Evolutionary conservation across 1,140 invertebrate species (phyloP).

Genomic region (Sogatella furcifera): DNA sequence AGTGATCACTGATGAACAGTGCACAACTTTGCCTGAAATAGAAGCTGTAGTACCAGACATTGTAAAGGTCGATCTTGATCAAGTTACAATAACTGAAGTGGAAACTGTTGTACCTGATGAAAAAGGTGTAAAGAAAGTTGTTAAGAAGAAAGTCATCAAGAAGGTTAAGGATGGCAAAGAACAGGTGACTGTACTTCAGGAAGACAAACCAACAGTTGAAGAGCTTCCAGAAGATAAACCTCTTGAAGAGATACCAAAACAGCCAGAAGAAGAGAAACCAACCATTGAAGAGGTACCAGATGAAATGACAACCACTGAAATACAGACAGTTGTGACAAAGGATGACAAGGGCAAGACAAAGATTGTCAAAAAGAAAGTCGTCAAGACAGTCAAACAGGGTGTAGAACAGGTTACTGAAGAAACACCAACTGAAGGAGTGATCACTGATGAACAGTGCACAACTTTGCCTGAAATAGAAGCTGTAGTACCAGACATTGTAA

Average conservation of each 20-base stretch:
- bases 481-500: background rate
- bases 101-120: conserved; percentile 19
- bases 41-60: conserved; percentile 1
- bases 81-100: conserved; percentile 20
- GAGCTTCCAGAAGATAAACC: conserved; percentile 1
- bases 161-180: conserved; percentile 15
- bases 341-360: background rate
- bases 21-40: conserved; percentile 5
- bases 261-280: background rate
- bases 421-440: no score
- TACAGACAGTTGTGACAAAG: conserved; percentile 5
- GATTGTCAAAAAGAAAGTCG: no score
- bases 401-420: no score
- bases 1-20: conserved; percentile 9
- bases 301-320: conserved; percentile 19
- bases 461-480: no score
- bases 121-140: background rate
- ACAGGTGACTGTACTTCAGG: conserved; percentile 15
- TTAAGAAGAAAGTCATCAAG: conserved; percentile 27
- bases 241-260: conserved; percentile 16
- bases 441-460: no score
- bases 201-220: conserved; percentile 15
- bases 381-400: background rate
- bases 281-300: background rate
- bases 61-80: conserved; percentile 5